phyloP scores from a whole-genome alignment of 2,888 invertebrate genomes.

The Stenotaenia linearis region DNA sequence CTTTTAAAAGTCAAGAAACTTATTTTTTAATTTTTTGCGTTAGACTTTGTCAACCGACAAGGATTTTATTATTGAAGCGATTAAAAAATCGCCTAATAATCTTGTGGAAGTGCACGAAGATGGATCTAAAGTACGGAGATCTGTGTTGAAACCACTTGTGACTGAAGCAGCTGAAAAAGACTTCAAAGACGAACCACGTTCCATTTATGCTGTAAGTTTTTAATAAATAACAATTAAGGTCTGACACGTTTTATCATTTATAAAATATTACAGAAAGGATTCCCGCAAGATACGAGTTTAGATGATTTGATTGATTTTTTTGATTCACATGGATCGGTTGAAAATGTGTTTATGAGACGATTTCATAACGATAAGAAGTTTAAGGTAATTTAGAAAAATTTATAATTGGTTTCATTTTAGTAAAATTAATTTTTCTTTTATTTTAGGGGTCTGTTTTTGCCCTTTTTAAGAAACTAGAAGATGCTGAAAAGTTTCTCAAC shows the following conservation, averaged over 20 bases:
- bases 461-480: slow-evolving; percentile 73
- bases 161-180: slow-evolving; percentile 76
- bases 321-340: slow-evolving; percentile 43
- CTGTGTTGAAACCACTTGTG: slow-evolving; percentile 68
- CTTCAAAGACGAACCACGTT: slow-evolving; percentile 67
- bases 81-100: neutral
- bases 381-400: slow-evolving; percentile 35
- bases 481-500: slow-evolving; percentile 70
- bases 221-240: no score
- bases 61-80: neutral
- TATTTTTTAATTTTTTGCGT: neutral
- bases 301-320: slow-evolving; percentile 47
- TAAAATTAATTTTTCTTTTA: slow-evolving; percentile 35
- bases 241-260: no score
- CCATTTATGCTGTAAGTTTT: slow-evolving; percentile 58
- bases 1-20: neutral
- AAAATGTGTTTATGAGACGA: slow-evolving; percentile 39
- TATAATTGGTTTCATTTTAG: neutral
- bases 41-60: neutral
- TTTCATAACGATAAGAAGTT: slow-evolving; percentile 35
- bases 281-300: slow-evolving; percentile 43
- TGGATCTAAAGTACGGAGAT: slow-evolving; percentile 65
- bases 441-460: slow-evolving; percentile 82
- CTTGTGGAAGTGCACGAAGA: slow-evolving; percentile 53
- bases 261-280: slow-evolving; percentile 44